Evolutionary conservation across 2,888 invertebrate genomes (phyloP).

Genomic region (Metopia argyrocephala): DNA sequence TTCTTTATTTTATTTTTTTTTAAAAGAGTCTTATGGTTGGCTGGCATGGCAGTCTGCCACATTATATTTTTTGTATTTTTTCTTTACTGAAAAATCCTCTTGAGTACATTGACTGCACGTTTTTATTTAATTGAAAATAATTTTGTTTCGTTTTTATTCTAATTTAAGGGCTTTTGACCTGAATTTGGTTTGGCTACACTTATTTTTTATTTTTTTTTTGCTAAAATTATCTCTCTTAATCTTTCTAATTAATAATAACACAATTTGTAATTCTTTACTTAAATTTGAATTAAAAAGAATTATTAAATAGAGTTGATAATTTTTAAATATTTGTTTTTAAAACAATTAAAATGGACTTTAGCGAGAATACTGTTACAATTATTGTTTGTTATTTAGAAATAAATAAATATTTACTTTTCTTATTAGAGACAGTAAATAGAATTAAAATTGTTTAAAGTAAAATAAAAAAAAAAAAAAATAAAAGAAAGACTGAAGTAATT

Average conservation of each 20-base stretch:
- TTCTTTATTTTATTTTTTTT: conserved; percentile 25
- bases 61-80: conserved; percentile 4
- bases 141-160: not conserved
- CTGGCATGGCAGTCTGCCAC: too few species aligned
- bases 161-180: conserved; percentile 34
- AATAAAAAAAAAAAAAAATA: conserved; percentile 9
- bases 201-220: too few species aligned
- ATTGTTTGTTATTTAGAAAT: not conserved
- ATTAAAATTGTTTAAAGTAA: not conserved
- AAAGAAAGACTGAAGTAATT: too few species aligned
- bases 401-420: not conserved
- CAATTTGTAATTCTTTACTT: too few species aligned
- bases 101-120: conserved; percentile 51
- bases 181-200: too few species aligned
- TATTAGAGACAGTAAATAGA: not conserved
- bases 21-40: conserved; percentile 31
- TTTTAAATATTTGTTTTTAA: too few species aligned
- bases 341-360: too few species aligned
- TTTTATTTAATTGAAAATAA: conserved; percentile 6
- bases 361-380: conserved; percentile 4
- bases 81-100: conserved; percentile 28
- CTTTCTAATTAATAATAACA: too few species aligned
- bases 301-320: too few species aligned
- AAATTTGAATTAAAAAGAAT: too few species aligned
- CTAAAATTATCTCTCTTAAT: too few species aligned